Evolutionary conservation across 2,797 vertebrate genomes (phyloP).

Genomic region (Syncerus caffer): DNA sequence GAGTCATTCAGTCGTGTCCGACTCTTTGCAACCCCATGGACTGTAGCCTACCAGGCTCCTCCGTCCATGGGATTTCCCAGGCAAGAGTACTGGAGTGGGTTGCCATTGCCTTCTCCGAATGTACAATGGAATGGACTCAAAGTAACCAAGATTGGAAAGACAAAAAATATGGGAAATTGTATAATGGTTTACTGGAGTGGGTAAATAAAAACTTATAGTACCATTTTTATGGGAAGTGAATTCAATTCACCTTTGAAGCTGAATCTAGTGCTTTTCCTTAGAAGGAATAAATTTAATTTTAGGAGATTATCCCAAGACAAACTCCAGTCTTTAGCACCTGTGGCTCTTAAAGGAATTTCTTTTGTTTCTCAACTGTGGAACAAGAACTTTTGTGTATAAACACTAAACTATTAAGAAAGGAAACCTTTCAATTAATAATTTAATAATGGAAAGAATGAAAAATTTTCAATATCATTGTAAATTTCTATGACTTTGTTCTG

Average conservation of each 20-base stretch:
- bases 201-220: not conserved
- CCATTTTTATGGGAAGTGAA: not conserved
- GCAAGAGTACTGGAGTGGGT: not conserved
- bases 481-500: not conserved
- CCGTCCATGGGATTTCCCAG: fast-evolving
- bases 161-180: not conserved
- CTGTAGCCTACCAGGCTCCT: not conserved
- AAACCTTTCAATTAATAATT: not conserved
- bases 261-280: not conserved
- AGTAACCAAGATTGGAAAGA: not conserved
- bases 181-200: not conserved
- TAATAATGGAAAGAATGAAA: not conserved
- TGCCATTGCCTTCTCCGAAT: not conserved
- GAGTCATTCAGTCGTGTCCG: fast-evolving
- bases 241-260: not conserved
- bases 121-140: not conserved
- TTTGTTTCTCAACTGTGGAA: not conserved
- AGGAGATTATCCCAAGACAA: not conserved
- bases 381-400: not conserved
- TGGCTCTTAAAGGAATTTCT: not conserved
- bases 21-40: fast-evolving
- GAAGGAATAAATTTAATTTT: not conserved
- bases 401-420: not conserved
- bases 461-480: not conserved
- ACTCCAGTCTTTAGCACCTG: not conserved